Conservation (phyloP, 2,888 invertebrate genomes). For the Crossocerus cetratus region DNA sequence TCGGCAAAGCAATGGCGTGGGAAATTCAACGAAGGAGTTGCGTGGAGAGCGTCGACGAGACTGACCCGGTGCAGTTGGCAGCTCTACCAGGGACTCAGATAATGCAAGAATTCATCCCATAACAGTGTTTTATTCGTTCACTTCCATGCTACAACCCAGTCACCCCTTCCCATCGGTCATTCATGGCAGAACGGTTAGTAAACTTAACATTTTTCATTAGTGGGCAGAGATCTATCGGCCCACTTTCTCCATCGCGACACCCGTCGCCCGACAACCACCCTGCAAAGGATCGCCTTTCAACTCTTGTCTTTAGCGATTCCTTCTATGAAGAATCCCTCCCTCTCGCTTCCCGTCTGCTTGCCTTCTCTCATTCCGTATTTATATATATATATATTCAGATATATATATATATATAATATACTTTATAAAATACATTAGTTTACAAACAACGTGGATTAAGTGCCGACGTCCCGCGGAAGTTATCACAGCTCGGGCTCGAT, state of each 20-base stretch:
- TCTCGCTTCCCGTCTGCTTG: conserved; percentile 14
- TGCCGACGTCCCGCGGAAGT: conserved; percentile 66
- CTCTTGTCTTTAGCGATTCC: conserved; percentile 8
- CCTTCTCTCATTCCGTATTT: conserved; percentile 40
- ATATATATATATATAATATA: conserved; percentile 53
- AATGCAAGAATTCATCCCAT: too few species aligned
- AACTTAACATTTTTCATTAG: not conserved
- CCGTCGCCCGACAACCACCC: not conserved
- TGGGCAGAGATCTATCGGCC: too few species aligned
- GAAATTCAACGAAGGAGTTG: not conserved
- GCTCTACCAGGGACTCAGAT: too few species aligned
- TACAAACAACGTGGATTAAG: conserved; percentile 73
- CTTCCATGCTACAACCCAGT: not conserved
- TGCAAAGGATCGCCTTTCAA: conserved; percentile 8
- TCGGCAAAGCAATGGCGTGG: not conserved
- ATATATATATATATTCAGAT: conserved; percentile 31
- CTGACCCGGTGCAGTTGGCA: not conserved
- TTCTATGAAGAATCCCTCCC: conserved; percentile 18
- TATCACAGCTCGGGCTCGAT: conserved; percentile 58
- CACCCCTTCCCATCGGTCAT: not conserved
- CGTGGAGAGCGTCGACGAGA: not conserved
- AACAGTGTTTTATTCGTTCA: too few species aligned
- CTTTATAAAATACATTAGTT: conserved; percentile 75
- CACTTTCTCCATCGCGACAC: too few species aligned
- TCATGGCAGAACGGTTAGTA: not conserved